Evolutionary conservation across 2,888 invertebrate genomes (phyloP).

Genomic region (Bunonema sp.): DNA sequence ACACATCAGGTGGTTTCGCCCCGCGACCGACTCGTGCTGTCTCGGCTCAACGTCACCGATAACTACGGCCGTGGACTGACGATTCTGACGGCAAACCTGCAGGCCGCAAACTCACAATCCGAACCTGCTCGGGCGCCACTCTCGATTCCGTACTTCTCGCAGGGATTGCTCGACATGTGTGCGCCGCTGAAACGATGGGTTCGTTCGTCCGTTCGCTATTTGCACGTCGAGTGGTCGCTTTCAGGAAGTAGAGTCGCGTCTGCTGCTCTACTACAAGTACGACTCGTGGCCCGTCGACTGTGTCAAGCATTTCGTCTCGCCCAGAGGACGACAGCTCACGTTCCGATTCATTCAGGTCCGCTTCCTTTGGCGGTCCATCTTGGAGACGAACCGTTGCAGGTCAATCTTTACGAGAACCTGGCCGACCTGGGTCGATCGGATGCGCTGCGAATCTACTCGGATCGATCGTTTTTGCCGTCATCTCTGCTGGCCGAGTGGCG

Average conservation of each 20-base stretch:
- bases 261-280: slow-evolving; percentile 74
- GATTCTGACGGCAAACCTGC: slow-evolving; percentile 67
- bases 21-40: slow-evolving; percentile 19
- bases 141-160: slow-evolving; percentile 54
- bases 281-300: slow-evolving; percentile 88
- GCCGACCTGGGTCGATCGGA: slow-evolving; percentile 32
- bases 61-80: slow-evolving; percentile 78
- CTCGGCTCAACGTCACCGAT: slow-evolving; percentile 47
- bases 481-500: slow-evolving; percentile 18
- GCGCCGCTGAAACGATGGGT: slow-evolving; percentile 62
- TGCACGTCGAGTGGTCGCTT: slow-evolving; percentile 1
- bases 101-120: slow-evolving; percentile 19
- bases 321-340: slow-evolving; percentile 52
- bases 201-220: neutral
- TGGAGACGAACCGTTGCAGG: slow-evolving; percentile 7
- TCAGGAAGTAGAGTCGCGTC: slow-evolving; percentile 6
- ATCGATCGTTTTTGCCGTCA: slow-evolving; percentile 17
- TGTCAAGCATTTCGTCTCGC: slow-evolving; percentile 82
- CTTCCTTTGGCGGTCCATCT: neutral
- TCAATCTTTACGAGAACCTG: slow-evolving; percentile 27
- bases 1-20: slow-evolving; percentile 26
- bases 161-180: slow-evolving; percentile 87
- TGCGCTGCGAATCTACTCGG: slow-evolving; percentile 25
- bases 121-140: slow-evolving; percentile 10
- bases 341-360: slow-evolving; percentile 63